Percentiles rank a stretch among this genome's conserved stretches.
Conservation (phyloP, 2,113 vertebrate genomes). For the Elephantulus edwardii region DNA sequence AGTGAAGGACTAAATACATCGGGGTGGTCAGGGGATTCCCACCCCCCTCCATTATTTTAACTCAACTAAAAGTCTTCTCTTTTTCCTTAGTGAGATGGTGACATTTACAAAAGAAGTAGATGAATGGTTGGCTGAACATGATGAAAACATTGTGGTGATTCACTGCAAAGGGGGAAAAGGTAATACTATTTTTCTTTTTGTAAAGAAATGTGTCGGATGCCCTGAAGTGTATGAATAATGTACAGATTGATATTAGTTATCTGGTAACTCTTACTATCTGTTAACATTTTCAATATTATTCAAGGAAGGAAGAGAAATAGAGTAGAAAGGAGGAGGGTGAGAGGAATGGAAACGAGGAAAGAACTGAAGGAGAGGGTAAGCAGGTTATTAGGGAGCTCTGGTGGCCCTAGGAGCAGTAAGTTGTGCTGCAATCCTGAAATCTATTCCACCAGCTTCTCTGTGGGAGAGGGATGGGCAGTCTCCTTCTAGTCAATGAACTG, state of each 20-base stretch:
- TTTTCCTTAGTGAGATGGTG: conserved; percentile 90
- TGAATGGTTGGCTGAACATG: conserved; percentile 91
- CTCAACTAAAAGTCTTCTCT: conserved; percentile 48
- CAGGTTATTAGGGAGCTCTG: too few relatives aligned
- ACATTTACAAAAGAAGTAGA: conserved; percentile 89
- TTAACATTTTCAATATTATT: background rate
- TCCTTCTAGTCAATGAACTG: too few relatives aligned
- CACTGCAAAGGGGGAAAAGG: conserved; percentile 99
- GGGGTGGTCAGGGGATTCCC: too few relatives aligned
- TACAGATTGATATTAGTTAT: background rate
- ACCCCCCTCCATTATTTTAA: background rate
- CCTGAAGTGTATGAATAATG: background rate
- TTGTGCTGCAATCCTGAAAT: too few relatives aligned
- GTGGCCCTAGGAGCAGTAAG: too few relatives aligned
- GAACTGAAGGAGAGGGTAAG: background rate
- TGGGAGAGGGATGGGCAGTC: too few relatives aligned
- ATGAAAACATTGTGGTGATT: conserved; percentile 90
- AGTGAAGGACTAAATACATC: background rate
- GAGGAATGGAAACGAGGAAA: background rate
- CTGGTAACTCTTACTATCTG: background rate
- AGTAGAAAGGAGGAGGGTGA: too few relatives aligned
- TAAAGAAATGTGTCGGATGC: conserved; percentile 2
- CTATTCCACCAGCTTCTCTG: too few relatives aligned
- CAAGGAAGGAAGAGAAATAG: background rate
- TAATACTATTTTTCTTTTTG: conserved; percentile 62